A percentile compares a stretch with the other conserved stretches of the same genome.
These are phyloP conservation scores for Scopus umbretta DNA, from an alignment of 2,113 vertebrate genomes.

Conservation along the genomic window DNA sequence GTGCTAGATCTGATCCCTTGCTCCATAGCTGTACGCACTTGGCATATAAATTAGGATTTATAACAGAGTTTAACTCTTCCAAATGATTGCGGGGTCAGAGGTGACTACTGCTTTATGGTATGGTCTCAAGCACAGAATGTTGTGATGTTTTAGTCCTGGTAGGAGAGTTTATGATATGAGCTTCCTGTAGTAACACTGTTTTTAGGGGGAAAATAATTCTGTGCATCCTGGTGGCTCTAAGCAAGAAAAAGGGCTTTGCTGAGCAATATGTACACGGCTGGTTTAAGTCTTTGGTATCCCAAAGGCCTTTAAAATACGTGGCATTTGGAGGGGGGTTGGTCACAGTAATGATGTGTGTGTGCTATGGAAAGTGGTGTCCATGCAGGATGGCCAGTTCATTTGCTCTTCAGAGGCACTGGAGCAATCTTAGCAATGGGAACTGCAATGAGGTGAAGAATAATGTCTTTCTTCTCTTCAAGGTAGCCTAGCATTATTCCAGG, in stretches of 20 bases:
- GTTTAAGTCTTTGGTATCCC: neutral
- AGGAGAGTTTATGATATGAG: neutral
- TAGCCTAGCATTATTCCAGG: neutral
- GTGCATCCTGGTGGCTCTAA: neutral
- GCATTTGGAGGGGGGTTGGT: neutral
- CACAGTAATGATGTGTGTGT: neutral
- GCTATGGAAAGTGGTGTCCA: neutral
- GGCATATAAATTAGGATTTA: constrained; percentile 57
- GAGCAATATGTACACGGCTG: neutral
- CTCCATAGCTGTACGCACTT: neutral
- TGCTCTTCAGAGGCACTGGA: neutral
- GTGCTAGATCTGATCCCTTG: constrained; percentile 25
- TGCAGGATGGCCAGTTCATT: neutral
- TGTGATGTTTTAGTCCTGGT: neutral
- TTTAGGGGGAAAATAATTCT: constrained; percentile 7
- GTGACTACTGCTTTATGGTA: constrained; percentile 17
- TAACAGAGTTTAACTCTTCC: constrained; percentile 22
- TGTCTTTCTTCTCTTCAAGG: neutral
- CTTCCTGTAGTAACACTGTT: neutral
- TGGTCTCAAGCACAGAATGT: neutral
- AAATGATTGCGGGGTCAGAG: constrained; percentile 8
- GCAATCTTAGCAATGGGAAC: neutral
- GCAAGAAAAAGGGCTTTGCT: neutral
- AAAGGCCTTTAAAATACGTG: neutral
- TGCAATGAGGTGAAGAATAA: neutral